These are phyloP conservation scores for Acanthis flammea DNA, from an alignment of 2,797 vertebrate genomes.

Conservation along the genomic window DNA sequence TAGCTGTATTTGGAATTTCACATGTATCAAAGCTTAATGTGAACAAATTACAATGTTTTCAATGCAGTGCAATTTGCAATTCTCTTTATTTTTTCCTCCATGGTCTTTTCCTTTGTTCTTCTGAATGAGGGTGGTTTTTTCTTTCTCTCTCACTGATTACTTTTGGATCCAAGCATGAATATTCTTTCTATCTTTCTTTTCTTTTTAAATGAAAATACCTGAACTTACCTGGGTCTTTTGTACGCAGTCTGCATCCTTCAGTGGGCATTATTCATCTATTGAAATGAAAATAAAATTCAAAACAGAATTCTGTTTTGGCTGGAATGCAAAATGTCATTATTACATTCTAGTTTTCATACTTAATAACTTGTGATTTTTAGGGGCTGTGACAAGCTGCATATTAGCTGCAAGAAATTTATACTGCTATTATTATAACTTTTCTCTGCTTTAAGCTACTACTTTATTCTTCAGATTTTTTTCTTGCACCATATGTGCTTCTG, in stretches of 20 bases:
- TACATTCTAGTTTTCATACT: conserved; percentile 17
- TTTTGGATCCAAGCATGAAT: not conserved
- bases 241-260: not conserved
- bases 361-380: conserved; percentile 41
- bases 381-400: not conserved
- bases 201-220: not conserved
- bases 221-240: not conserved
- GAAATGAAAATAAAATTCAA: conserved; percentile 45
- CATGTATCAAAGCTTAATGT: not conserved
- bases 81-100: not conserved
- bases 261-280: not conserved
- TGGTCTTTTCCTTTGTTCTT: not conserved
- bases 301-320: not conserved
- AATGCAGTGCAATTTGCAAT: not conserved
- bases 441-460: not conserved
- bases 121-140: not conserved
- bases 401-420: conserved; percentile 16
- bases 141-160: not conserved
- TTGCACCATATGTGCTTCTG: not conserved
- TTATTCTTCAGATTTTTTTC: not conserved
- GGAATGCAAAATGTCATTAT: not conserved
- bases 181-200: not conserved
- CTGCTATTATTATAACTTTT: not conserved
- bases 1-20: not conserved
- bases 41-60: not conserved